Evolutionary conservation across 2,888 invertebrate genomes (phyloP), one percentile per base, ranked within the genome.

Genomic region (Sesia bembeciformis): DNA sequence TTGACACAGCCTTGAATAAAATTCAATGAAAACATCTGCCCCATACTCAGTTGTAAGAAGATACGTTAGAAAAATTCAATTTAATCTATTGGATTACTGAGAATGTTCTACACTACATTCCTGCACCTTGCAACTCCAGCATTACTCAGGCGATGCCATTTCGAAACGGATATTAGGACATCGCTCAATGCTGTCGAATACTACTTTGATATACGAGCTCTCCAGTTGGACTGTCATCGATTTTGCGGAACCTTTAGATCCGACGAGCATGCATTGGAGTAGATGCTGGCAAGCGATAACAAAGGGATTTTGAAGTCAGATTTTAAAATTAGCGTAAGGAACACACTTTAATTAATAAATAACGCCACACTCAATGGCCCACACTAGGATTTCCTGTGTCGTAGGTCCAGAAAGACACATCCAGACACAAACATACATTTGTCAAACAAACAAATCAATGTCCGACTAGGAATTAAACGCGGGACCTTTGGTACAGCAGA

Each of bases 131-230:
- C 52, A 38, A 7, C 23, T 23, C 39, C 8, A 38, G 49, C 51
- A 56, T 56, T 58, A 56, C 52, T 56, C 64, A 65, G 62, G 58
- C 63, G 66, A 64, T 68, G 67, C 76, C 68, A 80, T 83, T 83
- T 71, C 74, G 67, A 63, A 63, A 73, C 83, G 84, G 85, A 85
- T 85, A 85, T 85, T 84, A 79, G 75, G 71, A 70, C 78, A 85
- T 85, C 83, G 73, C 72, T 85, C 85, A 84, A 70, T 70, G 73
- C 74, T 74, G 75, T 72, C 76, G 67, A 62, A 50, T 6, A 39
- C 6, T 56, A 61, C 67, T 65, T 64, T 80, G 78, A 81, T 79
- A 72, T 76, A 81, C 65, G 65, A 64, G 55, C 61, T 60, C 56
- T 56, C 52, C 57, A 54, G 67, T 65, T 54, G 56, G 57, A 61